Percentiles rank a stretch among this genome's conserved stretches.
These are phyloP conservation scores for Ganaspis brasiliensis DNA, from an alignment of 2,888 invertebrate species.

Conservation along the genomic window DNA sequence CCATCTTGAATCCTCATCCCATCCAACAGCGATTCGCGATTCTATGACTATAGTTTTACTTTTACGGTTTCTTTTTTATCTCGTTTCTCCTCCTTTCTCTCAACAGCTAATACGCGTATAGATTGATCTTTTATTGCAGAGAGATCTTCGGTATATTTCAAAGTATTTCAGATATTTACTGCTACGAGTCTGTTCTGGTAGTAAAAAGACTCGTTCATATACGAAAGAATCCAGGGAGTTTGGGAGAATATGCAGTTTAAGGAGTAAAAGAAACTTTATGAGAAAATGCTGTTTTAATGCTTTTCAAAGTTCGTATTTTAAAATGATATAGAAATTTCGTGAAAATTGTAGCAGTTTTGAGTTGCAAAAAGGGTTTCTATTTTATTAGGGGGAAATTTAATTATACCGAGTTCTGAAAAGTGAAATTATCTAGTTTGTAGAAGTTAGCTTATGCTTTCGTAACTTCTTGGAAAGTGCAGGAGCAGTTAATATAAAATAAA, in stretches of 20 bases:
- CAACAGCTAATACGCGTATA: constrained; percentile 31
- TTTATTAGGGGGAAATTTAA: no score
- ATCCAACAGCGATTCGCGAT: not conserved
- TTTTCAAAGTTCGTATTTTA: not conserved
- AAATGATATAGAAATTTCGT: not conserved
- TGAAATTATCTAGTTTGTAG: no score
- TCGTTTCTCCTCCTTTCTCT: constrained; percentile 1
- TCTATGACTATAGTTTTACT: constrained; percentile 22
- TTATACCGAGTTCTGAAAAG: no score
- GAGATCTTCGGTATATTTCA: constrained; percentile 33
- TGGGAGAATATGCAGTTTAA: not conserved
- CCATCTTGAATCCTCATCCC: not conserved
- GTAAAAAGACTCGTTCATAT: constrained; percentile 24
- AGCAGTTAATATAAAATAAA: no score
- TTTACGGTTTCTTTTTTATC: constrained; percentile 22
- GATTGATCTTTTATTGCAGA: constrained; percentile 40
- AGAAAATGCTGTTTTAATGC: not conserved
- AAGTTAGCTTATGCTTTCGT: no score
- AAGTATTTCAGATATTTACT: constrained; percentile 28
- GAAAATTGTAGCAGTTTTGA: no score
- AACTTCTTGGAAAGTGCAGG: no score
- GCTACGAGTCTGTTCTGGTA: constrained; percentile 28
- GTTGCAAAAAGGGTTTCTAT: no score
- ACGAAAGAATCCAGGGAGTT: constrained; percentile 5
- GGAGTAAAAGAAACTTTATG: not conserved